Evolutionary conservation across 1,140 invertebrate species (phyloP), one percentile per base, ranked within the genome.

Genomic region (Phthorimaea operculella): DNA sequence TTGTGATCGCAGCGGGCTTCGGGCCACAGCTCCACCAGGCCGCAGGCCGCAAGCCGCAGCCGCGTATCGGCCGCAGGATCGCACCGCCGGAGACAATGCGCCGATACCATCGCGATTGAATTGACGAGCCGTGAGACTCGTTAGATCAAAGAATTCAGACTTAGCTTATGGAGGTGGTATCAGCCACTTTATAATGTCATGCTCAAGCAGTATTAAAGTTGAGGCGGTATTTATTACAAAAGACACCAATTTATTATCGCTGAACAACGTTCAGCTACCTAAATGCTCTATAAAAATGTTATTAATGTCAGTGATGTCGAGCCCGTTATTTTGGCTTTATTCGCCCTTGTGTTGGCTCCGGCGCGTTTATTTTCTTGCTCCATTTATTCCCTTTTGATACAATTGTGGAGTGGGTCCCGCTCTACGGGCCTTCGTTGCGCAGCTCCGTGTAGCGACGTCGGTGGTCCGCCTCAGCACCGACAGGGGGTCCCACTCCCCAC

Each of bases 321-420:
- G 36, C 36, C 36, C 36, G 36, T 39, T 39, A 39, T 39, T 39
- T 39, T 39, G 36, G n/a, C 36, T 39, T 39, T 39, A 39, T 39
- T 39, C n/a, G 36, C 36, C 36, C 36, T 39, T 39, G 36, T 12
- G n/a, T 39, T 39, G 36, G 10, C 36, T 39, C n/a, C 36, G 8
- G 10, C n/a, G 36, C 36, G 36, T 39, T 39, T 39, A 39, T 39
- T 39, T n/a, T n/a, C 36, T n/a, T n/a, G 36, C 36, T 39, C 36
- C 36, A 39, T 39, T 39, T 39, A 39, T 10, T 39, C n/a, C 36
- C n/a, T 28, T 39, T 39, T 39, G 10, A 39, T 39, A 39, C 6
- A 28, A 28, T 39, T 39, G 3, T 39, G 1, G 36, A 10, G 36
- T 39, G n/a, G 10, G n/a, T 39, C 36, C 36, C 8, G 36, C 36